phyloP scores from a whole-genome alignment of 1,140 invertebrate genomes.

The Panonychus citri region DNA sequence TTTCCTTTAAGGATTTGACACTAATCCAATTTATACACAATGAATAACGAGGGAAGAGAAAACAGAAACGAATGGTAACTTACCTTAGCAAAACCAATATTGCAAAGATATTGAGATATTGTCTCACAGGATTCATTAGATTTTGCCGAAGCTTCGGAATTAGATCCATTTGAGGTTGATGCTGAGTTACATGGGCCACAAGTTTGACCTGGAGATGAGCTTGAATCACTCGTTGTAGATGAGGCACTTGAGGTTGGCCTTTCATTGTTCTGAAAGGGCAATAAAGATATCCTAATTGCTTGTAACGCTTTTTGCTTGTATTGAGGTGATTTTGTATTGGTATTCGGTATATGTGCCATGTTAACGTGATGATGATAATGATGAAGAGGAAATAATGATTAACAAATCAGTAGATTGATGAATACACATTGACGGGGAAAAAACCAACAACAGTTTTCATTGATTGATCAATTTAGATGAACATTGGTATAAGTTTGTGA shows the following conservation, averaged over 20 bases:
- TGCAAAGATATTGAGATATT: neutral
- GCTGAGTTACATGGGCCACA: constrained; percentile 31
- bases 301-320: constrained; percentile 67
- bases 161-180: constrained; percentile 31
- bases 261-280: constrained; percentile 26
- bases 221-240: constrained; percentile 29
- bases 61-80: neutral
- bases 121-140: constrained; percentile 25
- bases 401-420: neutral
- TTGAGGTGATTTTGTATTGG: neutral
- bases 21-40: neutral
- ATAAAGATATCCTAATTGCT: constrained; percentile 57
- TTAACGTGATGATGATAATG: neutral
- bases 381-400: neutral
- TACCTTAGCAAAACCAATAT: neutral
- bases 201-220: neutral
- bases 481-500: neutral
- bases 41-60: neutral
- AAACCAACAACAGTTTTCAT: neutral
- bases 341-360: neutral
- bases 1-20: too few relatives aligned
- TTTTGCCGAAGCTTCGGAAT: constrained; percentile 26
- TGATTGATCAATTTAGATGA: neutral
- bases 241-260: constrained; percentile 18
- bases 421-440: neutral